Percentiles rank a stretch among this genome's conserved stretches.
Conservation (phyloP, 2,113 vertebrate genomes). For the Plectropomus leopardus region DNA sequence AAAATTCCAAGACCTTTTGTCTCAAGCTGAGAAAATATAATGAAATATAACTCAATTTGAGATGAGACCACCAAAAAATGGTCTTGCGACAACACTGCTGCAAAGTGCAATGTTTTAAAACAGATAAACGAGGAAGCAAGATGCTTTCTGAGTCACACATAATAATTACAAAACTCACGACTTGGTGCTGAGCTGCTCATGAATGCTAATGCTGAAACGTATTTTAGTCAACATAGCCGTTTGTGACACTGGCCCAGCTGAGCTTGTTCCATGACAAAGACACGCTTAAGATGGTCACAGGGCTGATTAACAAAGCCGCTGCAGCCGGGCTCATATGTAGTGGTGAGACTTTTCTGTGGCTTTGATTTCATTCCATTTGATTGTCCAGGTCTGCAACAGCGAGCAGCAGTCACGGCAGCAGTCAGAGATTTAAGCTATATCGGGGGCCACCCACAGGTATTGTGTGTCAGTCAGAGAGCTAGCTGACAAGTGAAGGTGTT, state of each 20-base stretch:
- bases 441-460: conserved; percentile 50
- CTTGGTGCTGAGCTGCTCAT: conserved; percentile 6
- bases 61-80: too few species aligned
- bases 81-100: neutral
- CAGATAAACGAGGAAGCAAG: neutral
- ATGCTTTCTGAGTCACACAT: neutral
- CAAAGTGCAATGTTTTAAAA: neutral
- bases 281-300: conserved; percentile 3
- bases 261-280: conserved; percentile 5
- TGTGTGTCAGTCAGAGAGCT: conserved; percentile 61
- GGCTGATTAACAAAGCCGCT: conserved; percentile 21
- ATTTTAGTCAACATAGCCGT: neutral
- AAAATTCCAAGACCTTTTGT: too few species aligned
- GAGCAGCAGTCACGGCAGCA: conserved; percentile 10
- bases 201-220: conserved; percentile 15
- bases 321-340: neutral
- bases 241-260: neutral
- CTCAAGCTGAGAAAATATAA: too few species aligned
- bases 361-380: conserved; percentile 51
- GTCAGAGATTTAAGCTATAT: conserved; percentile 36
- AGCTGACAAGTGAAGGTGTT: conserved; percentile 74
- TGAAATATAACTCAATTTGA: too few species aligned
- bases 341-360: neutral
- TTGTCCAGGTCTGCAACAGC: conserved; percentile 28
- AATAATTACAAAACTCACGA: neutral